Evolutionary conservation across 2,888 invertebrate genomes (phyloP).

Genomic region (Caenorhabditis sinica): DNA sequence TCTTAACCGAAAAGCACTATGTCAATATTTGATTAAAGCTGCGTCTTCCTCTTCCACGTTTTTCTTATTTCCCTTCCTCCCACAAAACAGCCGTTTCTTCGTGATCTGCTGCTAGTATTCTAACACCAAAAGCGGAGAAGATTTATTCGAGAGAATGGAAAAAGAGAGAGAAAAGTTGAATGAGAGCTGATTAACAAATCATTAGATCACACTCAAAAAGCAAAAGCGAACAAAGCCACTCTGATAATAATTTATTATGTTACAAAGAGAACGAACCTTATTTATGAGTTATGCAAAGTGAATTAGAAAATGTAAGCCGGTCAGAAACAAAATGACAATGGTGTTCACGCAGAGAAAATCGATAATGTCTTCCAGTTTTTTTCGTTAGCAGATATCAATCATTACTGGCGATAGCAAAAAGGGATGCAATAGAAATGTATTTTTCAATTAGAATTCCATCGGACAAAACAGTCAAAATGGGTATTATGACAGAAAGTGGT

Average conservation of each 20-base stretch:
- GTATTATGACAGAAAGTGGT: constrained; percentile 4
- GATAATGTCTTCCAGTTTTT: constrained; percentile 41
- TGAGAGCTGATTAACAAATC: constrained; percentile 30
- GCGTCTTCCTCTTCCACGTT: constrained; percentile 15
- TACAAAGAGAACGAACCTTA: constrained; percentile 31
- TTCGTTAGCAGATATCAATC: constrained; percentile 34
- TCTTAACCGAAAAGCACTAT: constrained; percentile 61
- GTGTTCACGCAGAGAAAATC: constrained; percentile 16
- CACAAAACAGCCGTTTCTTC: constrained; percentile 47
- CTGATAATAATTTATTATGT: constrained; percentile 51
- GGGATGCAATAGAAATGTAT: constrained; percentile 39
- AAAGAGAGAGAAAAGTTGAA: constrained; percentile 14
- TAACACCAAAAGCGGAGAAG: constrained; percentile 55
- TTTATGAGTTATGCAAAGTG: constrained; percentile 4
- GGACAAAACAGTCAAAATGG: constrained; percentile 14
- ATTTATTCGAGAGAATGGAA: constrained; percentile 35
- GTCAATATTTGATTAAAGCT: constrained; percentile 69
- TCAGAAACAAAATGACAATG: constrained; percentile 2
- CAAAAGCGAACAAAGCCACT: constrained; percentile 53
- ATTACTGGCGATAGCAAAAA: constrained; percentile 55
- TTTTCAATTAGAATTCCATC: constrained; percentile 1
- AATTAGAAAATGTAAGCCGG: background rate
- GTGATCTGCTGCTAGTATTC: constrained; percentile 50
- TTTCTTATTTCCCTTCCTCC: constrained; percentile 8
- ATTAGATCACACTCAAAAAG: constrained; percentile 63